Conservation (phyloP, 2,797 vertebrate species). For the Echeneis naucrates region DNA sequence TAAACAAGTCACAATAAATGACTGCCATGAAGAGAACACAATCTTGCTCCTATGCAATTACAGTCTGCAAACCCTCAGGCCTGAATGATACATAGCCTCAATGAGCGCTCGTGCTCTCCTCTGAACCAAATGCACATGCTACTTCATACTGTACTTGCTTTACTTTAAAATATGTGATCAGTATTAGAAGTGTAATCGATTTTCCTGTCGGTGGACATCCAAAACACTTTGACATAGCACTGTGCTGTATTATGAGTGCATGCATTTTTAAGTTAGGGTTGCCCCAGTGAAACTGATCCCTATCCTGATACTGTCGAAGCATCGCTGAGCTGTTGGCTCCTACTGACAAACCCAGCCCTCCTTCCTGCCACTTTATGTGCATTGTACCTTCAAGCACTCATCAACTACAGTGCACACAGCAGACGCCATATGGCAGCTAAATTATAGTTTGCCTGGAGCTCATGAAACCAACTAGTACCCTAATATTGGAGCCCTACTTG, state of each 20-base stretch:
- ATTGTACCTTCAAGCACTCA: conserved; percentile 39
- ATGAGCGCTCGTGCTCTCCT: conserved; percentile 33
- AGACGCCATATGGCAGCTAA: conserved; percentile 41
- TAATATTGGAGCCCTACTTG: conserved; percentile 5
- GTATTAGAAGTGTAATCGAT: neutral
- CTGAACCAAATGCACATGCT: conserved; percentile 2
- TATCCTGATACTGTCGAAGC: conserved; percentile 14
- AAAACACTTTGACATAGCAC: neutral
- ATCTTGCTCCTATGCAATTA: conserved; percentile 51
- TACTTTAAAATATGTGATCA: neutral
- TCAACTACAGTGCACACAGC: conserved; percentile 23
- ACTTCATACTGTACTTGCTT: neutral
- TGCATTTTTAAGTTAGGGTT: conserved; percentile 8
- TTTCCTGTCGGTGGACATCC: neutral
- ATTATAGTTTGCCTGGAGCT: conserved; percentile 43
- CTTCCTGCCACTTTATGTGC: conserved; percentile 9
- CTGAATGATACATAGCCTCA: conserved; percentile 47
- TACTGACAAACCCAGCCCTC: conserved; percentile 7
- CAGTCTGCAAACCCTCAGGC: conserved; percentile 36
- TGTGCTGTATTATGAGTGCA: conserved; percentile 4
- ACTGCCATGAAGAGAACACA: conserved; percentile 49
- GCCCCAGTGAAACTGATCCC: conserved; percentile 13
- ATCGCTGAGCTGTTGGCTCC: conserved; percentile 13
- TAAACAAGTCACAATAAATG: conserved; percentile 70
- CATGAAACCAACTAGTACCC: conserved; percentile 24